phyloP scores from a whole-genome alignment of 2,888 invertebrate genomes.

The Chaitophorus viminalis region DNA sequence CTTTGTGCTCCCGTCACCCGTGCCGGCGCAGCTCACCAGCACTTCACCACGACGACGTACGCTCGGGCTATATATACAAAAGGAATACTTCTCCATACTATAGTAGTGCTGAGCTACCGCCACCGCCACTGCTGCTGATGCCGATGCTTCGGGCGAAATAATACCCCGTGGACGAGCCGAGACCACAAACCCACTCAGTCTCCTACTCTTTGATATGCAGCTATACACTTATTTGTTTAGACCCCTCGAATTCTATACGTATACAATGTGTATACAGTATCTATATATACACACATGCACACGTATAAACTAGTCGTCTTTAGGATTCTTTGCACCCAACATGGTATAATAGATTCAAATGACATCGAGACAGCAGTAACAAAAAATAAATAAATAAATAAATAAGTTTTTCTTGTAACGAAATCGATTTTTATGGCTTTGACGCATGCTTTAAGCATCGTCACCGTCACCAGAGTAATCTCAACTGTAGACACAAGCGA shows the following conservation, averaged over 20 bases:
- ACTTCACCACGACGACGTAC: constrained; percentile 20
- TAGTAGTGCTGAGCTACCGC: no score
- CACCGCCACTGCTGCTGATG: not conserved
- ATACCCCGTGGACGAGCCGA: constrained; percentile 40
- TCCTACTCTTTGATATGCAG: constrained; percentile 33
- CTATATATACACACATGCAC: not conserved
- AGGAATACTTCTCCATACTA: constrained; percentile 5
- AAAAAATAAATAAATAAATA: not conserved
- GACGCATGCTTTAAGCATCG: not conserved
- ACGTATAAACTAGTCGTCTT: not conserved
- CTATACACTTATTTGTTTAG: constrained; percentile 41
- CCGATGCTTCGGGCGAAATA: constrained; percentile 28
- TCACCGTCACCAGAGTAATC: not conserved
- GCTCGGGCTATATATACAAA: not conserved
- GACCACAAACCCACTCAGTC: not conserved
- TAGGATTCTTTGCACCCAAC: constrained; percentile 1
- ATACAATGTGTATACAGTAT: no score
- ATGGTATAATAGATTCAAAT: constrained; percentile 45
- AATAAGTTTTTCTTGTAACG: not conserved
- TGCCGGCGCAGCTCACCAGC: not conserved
- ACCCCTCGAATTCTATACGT: constrained; percentile 19
- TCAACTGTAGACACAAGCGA: not conserved
- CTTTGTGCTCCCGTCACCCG: not conserved
- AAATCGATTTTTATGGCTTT: constrained; percentile 23
- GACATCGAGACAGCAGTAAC: not conserved